Evolutionary conservation across 1,140 invertebrate genomes (phyloP).

Genomic region (Zelostemma sp.): DNA sequence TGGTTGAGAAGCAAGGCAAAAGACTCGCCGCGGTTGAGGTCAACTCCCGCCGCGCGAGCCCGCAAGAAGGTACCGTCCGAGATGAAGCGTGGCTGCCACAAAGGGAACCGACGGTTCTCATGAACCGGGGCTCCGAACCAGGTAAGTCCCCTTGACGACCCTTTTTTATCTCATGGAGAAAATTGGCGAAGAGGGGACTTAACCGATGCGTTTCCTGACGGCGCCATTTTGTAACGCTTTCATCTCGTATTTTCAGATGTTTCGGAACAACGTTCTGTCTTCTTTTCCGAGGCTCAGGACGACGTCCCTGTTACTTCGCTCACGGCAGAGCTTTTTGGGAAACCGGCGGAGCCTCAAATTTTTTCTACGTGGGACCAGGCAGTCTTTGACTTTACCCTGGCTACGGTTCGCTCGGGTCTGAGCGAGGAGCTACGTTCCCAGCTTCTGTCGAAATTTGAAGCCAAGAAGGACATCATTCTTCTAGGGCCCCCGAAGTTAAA

Average conservation of each 20-base stretch:
- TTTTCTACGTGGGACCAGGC: slow-evolving; percentile 19
- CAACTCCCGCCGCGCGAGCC: too few species aligned
- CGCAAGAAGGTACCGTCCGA: too few species aligned
- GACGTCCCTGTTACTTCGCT: background rate
- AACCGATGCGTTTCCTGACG: slow-evolving; percentile 16
- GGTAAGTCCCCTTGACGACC: slow-evolving; percentile 12
- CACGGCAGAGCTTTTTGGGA: background rate
- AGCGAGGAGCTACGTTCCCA: background rate
- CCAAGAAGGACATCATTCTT: background rate
- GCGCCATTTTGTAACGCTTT: too few species aligned
- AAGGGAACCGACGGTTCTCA: slow-evolving; percentile 20
- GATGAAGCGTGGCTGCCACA: too few species aligned
- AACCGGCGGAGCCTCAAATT: background rate
- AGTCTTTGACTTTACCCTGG: slow-evolving; percentile 7
- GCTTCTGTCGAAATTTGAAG: slow-evolving; percentile 7
- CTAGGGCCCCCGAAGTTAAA: slow-evolving; percentile 13
- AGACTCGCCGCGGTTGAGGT: too few species aligned
- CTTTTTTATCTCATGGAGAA: background rate
- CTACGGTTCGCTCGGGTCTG: slow-evolving; percentile 10
- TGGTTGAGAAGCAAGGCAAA: background rate
- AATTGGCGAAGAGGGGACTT: slow-evolving; percentile 4
- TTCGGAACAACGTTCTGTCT: background rate
- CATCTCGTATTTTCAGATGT: too few species aligned
- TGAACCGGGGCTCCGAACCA: slow-evolving; percentile 20
- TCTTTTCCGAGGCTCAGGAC: background rate